Conservation (phyloP, 2,888 invertebrate genomes). For the Athalia circularis region DNA sequence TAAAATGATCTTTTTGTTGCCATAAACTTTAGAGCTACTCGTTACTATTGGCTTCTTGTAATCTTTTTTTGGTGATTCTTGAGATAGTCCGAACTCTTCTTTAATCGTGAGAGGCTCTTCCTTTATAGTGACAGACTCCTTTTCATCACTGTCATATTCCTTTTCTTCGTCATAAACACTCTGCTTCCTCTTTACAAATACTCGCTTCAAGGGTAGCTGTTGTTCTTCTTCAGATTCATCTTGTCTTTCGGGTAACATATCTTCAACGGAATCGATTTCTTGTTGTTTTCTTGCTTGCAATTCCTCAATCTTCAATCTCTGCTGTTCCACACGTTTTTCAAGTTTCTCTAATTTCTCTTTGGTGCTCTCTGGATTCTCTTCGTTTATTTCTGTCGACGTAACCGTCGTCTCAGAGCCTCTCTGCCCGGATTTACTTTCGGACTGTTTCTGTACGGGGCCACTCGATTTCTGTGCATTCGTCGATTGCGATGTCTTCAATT, state of each 20-base stretch:
- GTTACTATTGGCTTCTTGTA: conserved; percentile 52
- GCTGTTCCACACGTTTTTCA: conserved; percentile 70
- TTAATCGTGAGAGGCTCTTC: conserved; percentile 13
- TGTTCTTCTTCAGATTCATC: conserved; percentile 71
- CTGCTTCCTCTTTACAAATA: conserved; percentile 78
- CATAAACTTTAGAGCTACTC: conserved; percentile 65
- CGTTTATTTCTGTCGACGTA: conserved; percentile 52
- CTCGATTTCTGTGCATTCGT: conserved; percentile 50
- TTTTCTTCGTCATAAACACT: conserved; percentile 72
- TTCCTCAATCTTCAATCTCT: conserved; percentile 70
- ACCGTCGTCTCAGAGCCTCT: conserved; percentile 29
- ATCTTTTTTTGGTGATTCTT: conserved; percentile 46
- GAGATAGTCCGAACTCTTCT: neutral
- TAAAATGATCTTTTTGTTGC: conserved; percentile 67
- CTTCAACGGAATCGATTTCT: conserved; percentile 68
- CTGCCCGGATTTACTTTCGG: conserved; percentile 47
- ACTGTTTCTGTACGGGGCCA: conserved; percentile 48
- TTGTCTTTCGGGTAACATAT: conserved; percentile 70
- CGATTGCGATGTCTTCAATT: conserved; percentile 65
- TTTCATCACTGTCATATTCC: conserved; percentile 61
- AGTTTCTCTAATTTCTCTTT: conserved; percentile 70
- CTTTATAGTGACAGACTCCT: conserved; percentile 42
- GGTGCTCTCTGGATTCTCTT: conserved; percentile 67
- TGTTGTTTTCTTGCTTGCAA: conserved; percentile 69
- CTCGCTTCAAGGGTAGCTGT: conserved; percentile 77